A percentile compares a stretch with the other conserved stretches of the same genome.
These are phyloP conservation scores for Cisticola juncidis DNA, from an alignment of 2,113 vertebrate genomes.

Conservation along the genomic window DNA sequence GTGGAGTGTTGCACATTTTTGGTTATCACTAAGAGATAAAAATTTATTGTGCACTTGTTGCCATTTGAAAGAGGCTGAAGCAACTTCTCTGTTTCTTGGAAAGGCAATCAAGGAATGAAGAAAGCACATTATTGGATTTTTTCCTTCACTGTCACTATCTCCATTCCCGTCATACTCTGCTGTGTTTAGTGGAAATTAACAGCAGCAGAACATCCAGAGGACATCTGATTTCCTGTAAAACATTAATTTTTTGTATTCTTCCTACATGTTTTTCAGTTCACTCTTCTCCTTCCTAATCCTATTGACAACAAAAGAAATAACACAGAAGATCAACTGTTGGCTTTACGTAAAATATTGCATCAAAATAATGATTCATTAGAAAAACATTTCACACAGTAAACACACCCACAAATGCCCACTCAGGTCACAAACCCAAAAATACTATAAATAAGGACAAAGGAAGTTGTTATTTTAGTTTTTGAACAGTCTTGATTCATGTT, in stretches of 20 bases:
- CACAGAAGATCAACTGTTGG: background rate
- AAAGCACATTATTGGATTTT: background rate
- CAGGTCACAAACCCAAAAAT: background rate
- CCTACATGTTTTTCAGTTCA: background rate
- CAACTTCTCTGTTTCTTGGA: background rate
- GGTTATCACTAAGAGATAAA: background rate
- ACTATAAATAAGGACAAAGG: slow-evolving; percentile 32
- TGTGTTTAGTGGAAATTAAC: slow-evolving; percentile 19
- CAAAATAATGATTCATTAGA: background rate
- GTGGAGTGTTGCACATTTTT: background rate
- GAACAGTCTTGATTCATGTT: slow-evolving; percentile 17
- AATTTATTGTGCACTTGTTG: background rate
- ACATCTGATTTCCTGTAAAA: slow-evolving; percentile 6
- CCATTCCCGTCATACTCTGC: background rate
- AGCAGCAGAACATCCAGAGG: background rate
- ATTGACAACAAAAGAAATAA: background rate
- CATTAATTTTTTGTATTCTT: background rate
- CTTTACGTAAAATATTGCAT: slow-evolving; percentile 3
- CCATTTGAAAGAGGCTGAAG: background rate
- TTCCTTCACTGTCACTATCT: background rate
- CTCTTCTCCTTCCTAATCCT: background rate
- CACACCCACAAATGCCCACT: background rate
- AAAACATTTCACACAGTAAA: background rate
- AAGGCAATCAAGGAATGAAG: background rate
- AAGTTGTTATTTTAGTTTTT: slow-evolving; percentile 39